Evolutionary conservation across 2,888 invertebrate species (phyloP).

Genomic region (Pseudococcus longispinus): DNA sequence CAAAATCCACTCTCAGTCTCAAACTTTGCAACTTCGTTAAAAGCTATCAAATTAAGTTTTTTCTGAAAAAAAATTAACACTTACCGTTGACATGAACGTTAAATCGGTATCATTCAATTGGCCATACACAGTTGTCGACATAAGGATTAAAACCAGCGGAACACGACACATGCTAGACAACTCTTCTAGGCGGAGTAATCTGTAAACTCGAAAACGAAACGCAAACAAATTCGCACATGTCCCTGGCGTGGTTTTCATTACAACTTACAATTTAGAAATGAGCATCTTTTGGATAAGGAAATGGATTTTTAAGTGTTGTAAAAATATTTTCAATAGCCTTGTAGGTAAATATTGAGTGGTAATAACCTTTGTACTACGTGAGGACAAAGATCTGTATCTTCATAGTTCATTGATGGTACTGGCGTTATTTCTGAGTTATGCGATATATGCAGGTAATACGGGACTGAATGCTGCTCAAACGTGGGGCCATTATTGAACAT

Average conservation of each 20-base stretch:
- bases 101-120: neutral
- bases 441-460: neutral
- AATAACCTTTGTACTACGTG: conserved; percentile 17
- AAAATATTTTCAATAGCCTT: conserved; percentile 50
- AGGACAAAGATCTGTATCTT: conserved; percentile 39
- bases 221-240: conserved; percentile 9
- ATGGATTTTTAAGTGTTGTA: conserved; percentile 40
- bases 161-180: conserved; percentile 45
- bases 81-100: conserved; percentile 47
- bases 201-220: neutral
- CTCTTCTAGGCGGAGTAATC: conserved; percentile 30
- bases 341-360: conserved; percentile 16
- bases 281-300: conserved; percentile 42
- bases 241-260: neutral
- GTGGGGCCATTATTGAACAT: neutral
- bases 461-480: conserved; percentile 1
- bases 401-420: no score
- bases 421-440: neutral
- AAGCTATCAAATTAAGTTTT: neutral
- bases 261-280: conserved; percentile 10
- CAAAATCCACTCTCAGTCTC: neutral
- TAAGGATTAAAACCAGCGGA: conserved; percentile 4
- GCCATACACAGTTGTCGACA: neutral
- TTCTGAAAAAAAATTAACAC: neutral
- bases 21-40: neutral